phyloP scores from a whole-genome alignment of 1,140 invertebrate genomes.

The Lutraria rhynchaena region DNA sequence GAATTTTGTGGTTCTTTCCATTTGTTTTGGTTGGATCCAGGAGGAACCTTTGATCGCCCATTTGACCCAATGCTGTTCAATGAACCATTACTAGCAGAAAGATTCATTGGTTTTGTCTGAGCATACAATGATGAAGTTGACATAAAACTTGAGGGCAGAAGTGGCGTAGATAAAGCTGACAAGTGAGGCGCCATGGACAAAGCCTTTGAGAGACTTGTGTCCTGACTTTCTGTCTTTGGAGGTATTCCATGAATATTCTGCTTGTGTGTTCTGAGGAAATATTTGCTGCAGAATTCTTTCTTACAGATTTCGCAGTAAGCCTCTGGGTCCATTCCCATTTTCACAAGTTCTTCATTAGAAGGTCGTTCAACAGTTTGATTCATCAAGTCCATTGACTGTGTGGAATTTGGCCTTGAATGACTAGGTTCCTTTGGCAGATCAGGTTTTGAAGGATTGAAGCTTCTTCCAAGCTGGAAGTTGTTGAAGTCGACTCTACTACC shows the following conservation, averaged over 20 bases:
- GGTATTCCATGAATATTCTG: constrained; percentile 80
- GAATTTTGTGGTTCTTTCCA: constrained; percentile 86
- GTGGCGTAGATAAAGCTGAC: constrained; percentile 43
- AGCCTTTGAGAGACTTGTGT: constrained; percentile 54
- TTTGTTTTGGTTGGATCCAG: constrained; percentile 48
- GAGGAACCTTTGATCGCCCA: constrained; percentile 43
- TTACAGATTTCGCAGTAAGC: constrained; percentile 91
- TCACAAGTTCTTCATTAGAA: constrained; percentile 78
- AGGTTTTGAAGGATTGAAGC: constrained; percentile 51
- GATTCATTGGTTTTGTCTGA: constrained; percentile 49
- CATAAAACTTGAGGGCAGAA: constrained; percentile 49
- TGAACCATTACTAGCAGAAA: constrained; percentile 28
- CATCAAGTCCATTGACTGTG: constrained; percentile 11
- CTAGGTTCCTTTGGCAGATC: constrained; percentile 59
- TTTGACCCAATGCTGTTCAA: constrained; percentile 34
- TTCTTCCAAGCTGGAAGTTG: constrained; percentile 26
- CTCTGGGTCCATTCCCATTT: constrained; percentile 88
- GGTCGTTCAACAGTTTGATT: constrained; percentile 69
- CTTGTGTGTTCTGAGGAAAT: constrained; percentile 79
- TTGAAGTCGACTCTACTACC: constrained; percentile 27
- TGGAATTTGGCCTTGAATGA: constrained; percentile 25
- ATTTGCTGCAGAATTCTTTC: constrained; percentile 85
- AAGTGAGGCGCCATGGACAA: constrained; percentile 46
- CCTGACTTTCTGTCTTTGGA: constrained; percentile 50
- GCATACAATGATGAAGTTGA: constrained; percentile 21